Conservation (phyloP, 1,140 invertebrate species). For the Metopolophium dirhodum region DNA sequence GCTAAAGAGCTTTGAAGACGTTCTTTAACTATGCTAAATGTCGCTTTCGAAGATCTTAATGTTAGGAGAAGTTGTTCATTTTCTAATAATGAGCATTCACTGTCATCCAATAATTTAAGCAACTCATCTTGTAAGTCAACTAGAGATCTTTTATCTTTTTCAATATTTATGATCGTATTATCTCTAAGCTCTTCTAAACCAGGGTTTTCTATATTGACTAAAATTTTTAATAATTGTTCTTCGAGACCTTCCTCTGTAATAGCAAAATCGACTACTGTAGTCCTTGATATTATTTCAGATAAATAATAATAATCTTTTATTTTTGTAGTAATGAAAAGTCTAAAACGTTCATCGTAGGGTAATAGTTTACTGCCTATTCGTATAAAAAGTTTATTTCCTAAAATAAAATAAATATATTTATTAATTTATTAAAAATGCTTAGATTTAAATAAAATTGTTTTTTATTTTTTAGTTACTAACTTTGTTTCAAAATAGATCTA, state of each 20-base stretch:
- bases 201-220: constrained; percentile 88
- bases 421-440: neutral
- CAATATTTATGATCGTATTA: constrained; percentile 86
- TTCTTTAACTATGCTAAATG: constrained; percentile 80
- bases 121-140: constrained; percentile 96
- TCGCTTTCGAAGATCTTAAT: constrained; percentile 83
- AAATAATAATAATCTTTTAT: constrained; percentile 89
- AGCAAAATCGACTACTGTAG: constrained; percentile 93
- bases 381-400: constrained; percentile 68
- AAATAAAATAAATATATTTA: neutral
- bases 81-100: constrained; percentile 79
- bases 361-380: constrained; percentile 82
- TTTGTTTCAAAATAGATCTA: constrained; percentile 11
- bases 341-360: constrained; percentile 83
- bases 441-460: neutral
- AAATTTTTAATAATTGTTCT: constrained; percentile 82
- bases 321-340: constrained; percentile 90
- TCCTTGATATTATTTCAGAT: constrained; percentile 78
- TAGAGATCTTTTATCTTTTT: constrained; percentile 85
- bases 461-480: neutral
- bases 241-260: constrained; percentile 91
- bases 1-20: constrained; percentile 76
- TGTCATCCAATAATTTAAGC: constrained; percentile 73
- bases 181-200: constrained; percentile 93
- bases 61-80: constrained; percentile 85